Base-by-base conservation (phyloP, 2,797 vertebrate species). In the Sebastes hubbsi region DNA sequence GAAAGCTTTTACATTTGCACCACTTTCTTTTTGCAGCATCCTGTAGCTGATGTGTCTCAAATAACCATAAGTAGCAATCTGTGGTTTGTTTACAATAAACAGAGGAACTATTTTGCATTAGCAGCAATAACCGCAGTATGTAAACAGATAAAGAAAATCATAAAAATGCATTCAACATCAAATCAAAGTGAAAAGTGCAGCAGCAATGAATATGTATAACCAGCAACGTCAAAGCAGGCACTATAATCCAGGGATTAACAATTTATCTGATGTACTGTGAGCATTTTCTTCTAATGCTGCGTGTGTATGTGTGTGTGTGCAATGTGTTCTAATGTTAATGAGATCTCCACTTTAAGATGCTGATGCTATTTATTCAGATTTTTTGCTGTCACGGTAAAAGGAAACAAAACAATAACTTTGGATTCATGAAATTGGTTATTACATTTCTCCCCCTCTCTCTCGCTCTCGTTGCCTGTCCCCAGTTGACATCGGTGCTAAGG, bases 401-500 rank as follows among this genome's bases (percentile, higher is more conserved):
- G 9, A 67, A 69, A 66, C 9, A 66, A 77, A 72, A 62, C 20
- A 25, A 54, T 36, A 20, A 63, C 27, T 42, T 55, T 71, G 4
- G 8, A 58, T 70, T 38, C 0, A 56, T 64, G 16, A 18, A 8
- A 18, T 76, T 46, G 1, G 30, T 67, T 13, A 12, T 24, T 70
- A 42, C 0, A 20, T 8, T 78, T 20, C 30, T 20, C 49, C 36
- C 66, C 11, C 32, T 69, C 49, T 69, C 46, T 66, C 49, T 82
- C 8, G 22, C 32, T 70, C 49, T 78, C 55, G 52, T 13, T 49
- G 36, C 13, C 52, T 83, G 22, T 82, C 34, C 66, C 5, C 77
- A 96, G 95, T 59, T 97, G 91, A 96, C 93, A 42, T 94, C 94
- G 9, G 63, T 97, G 84, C 91, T 96, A 5, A 87, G 94, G 68